Percentiles rank a stretch among this genome's conserved stretches.
These are phyloP conservation scores for Notodonta ziczac DNA, from an alignment of 2,888 invertebrate species.

Conservation along the genomic window DNA sequence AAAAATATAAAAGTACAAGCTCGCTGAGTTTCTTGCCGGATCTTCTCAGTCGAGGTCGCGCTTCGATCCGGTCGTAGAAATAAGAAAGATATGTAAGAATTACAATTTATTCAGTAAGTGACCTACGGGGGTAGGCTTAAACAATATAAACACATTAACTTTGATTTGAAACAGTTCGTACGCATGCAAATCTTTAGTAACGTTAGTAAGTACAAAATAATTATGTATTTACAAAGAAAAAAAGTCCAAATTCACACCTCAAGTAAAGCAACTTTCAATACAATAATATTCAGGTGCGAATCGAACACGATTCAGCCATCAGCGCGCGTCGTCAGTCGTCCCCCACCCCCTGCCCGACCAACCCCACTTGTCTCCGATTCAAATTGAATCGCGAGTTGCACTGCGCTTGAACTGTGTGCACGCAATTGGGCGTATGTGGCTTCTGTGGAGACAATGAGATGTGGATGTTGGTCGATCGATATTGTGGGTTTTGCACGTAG, in stretches of 20 bases:
- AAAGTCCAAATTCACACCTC: neutral
- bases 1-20: too few species aligned
- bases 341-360: conserved; percentile 28
- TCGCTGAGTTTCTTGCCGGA: too few species aligned
- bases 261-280: conserved; percentile 54
- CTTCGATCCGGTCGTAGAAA: too few species aligned
- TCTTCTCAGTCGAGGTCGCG: too few species aligned
- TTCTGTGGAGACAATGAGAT: conserved; percentile 53
- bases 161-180: too few species aligned
- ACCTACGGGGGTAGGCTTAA: too few species aligned
- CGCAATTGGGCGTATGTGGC: conserved; percentile 68
- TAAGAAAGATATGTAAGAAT: too few species aligned
- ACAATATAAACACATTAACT: too few species aligned
- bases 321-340: conserved; percentile 68
- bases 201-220: too few species aligned
- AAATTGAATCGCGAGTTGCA: conserved; percentile 76
- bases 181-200: too few species aligned
- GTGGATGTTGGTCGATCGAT: conserved; percentile 38
- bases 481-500: conserved; percentile 26
- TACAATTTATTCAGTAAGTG: too few species aligned
- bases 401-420: conserved; percentile 59
- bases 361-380: conserved; percentile 61
- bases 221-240: too few species aligned
- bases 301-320: conserved; percentile 83
- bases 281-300: conserved; percentile 70